A percentile compares a stretch with the other conserved stretches of the same genome.
phyloP scores from a whole-genome alignment of 2,113 vertebrate species.

The Ophiodon elongatus region DNA sequence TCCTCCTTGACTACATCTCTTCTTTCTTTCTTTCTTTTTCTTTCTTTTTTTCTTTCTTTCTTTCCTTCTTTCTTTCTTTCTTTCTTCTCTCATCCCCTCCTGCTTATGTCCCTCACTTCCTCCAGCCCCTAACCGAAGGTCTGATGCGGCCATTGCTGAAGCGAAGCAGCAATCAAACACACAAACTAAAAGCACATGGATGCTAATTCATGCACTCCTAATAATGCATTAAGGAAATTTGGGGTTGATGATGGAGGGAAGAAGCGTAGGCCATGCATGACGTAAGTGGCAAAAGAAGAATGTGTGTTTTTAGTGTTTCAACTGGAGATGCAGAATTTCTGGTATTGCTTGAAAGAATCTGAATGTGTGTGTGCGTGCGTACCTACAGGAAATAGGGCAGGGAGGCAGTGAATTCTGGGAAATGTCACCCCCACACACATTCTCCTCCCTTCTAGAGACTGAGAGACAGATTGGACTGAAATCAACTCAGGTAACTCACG shows the following conservation, averaged over 20 bases:
- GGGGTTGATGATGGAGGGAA: conserved; percentile 61
- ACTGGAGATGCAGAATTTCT: conserved; percentile 27
- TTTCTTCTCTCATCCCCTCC: neutral
- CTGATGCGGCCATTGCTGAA: conserved; percentile 45
- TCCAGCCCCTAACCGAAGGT: conserved; percentile 21
- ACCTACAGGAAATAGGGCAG: conserved; percentile 36
- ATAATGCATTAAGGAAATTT: conserved; percentile 72
- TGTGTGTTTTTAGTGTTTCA: conserved; percentile 58
- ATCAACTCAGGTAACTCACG: conserved; percentile 81
- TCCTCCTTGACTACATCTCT: conserved; percentile 62
- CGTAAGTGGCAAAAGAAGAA: conserved; percentile 66
- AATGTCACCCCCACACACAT: conserved; percentile 67
- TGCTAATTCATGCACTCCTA: conserved; percentile 75
- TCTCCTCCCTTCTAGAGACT: conserved; percentile 62
- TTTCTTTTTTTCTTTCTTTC: conserved; percentile 14
- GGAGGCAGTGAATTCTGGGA: conserved; percentile 62
- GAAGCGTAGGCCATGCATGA: conserved; percentile 55
- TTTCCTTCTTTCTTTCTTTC: conserved; percentile 22
- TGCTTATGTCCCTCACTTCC: conserved; percentile 8
- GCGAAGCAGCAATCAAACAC: conserved; percentile 71
- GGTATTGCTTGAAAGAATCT: conserved; percentile 3
- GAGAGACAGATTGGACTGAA: conserved; percentile 79
- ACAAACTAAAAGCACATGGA: conserved; percentile 83
- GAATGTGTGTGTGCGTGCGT: conserved; percentile 1
- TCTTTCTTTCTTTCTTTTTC: conserved; percentile 12